Conservation (phyloP, 2,888 invertebrate genomes). For the Caenorhabditis plicata region DNA sequence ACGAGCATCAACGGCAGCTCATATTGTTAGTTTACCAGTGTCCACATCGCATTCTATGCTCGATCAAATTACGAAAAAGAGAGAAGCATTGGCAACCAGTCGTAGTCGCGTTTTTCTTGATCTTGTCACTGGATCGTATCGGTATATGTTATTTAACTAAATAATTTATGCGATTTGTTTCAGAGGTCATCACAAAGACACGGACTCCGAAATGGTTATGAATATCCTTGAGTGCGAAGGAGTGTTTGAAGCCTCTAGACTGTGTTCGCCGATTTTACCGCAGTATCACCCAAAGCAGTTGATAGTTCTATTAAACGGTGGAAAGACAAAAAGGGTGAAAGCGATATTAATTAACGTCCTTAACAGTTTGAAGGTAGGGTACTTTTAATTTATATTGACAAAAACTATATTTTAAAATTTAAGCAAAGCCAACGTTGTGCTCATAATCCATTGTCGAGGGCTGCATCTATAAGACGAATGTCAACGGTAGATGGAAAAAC, state of each 20-base stretch:
- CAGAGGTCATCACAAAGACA: conserved; percentile 20
- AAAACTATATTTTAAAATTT: neutral
- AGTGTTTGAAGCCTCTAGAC: conserved; percentile 91
- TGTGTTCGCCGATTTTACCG: conserved; percentile 94
- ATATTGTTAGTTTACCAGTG: conserved; percentile 21
- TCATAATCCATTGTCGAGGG: conserved; percentile 44
- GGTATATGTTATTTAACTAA: conserved; percentile 6
- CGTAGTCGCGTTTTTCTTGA: conserved; percentile 47
- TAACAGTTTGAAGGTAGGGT: conserved; percentile 71
- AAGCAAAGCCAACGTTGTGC: conserved; percentile 24
- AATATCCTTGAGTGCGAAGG: conserved; percentile 58
- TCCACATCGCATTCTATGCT: conserved; percentile 61
- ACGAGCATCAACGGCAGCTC: conserved; percentile 3
- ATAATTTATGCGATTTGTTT: neutral
- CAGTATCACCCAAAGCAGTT: conserved; percentile 99
- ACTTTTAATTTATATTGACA: neutral
- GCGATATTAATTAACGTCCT: conserved; percentile 95
- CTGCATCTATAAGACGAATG: conserved; percentile 45
- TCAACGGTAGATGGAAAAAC: conserved; percentile 32
- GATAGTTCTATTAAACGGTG: conserved; percentile 95
- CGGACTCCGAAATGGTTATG: conserved; percentile 21
- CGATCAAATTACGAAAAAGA: conserved; percentile 54
- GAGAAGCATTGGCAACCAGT: conserved; percentile 37
- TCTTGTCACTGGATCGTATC: conserved; percentile 34
- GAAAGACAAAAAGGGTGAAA: conserved; percentile 95